Percentiles rank a stretch among this genome's conserved stretches.
phyloP scores from a whole-genome alignment of 2,888 invertebrate species.

The Lasioglossum vierecki region DNA sequence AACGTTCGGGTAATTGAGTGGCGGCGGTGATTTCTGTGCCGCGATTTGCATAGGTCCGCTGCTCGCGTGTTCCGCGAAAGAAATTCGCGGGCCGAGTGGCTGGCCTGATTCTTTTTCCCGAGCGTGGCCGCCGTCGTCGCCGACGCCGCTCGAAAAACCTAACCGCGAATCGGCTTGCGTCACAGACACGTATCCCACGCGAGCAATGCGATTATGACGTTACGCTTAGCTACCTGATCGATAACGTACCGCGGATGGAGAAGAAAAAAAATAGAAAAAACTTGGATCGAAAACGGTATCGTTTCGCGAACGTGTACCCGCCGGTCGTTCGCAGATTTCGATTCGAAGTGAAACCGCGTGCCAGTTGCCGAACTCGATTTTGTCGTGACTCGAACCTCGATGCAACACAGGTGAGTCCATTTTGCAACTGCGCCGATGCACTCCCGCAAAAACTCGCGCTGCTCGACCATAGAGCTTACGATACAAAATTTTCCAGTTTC shows the following conservation, averaged over 20 bases:
- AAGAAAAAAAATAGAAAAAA: neutral
- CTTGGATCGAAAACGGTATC: constrained; percentile 17
- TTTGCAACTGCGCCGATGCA: neutral
- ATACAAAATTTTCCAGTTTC: neutral
- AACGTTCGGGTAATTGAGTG: constrained; percentile 65
- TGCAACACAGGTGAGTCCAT: neutral
- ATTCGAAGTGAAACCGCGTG: neutral
- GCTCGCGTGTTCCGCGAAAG: constrained; percentile 66
- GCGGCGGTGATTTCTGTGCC: constrained; percentile 66
- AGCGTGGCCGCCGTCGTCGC: constrained; percentile 3
- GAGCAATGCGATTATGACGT: constrained; percentile 40
- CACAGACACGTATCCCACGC: constrained; percentile 48
- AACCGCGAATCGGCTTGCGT: constrained; percentile 51
- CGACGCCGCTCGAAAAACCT: constrained; percentile 33
- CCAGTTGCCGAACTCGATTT: neutral
- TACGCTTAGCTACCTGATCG: constrained; percentile 33
- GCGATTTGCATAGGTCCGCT: constrained; percentile 67
- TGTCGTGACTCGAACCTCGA: neutral
- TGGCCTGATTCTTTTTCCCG: constrained; percentile 68
- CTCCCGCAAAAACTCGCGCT: neutral
- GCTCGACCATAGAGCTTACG: neutral
- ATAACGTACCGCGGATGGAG: constrained; percentile 4
- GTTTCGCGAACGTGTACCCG: neutral
- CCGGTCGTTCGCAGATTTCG: neutral
- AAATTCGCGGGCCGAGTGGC: constrained; percentile 56